phyloP scores from a whole-genome alignment of 2,888 invertebrate species.

The Tenthredo notha region DNA sequence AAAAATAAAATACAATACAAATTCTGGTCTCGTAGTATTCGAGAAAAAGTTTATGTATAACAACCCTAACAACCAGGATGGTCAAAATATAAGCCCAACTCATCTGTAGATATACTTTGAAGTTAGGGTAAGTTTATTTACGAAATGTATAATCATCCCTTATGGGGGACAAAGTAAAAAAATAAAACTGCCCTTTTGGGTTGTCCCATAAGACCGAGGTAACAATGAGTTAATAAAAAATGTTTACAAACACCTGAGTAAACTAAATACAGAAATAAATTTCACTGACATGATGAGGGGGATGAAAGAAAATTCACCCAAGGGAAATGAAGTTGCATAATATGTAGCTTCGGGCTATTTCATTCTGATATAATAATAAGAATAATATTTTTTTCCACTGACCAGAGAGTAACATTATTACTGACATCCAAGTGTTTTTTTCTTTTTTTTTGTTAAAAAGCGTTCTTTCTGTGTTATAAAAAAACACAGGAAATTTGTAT shows the following conservation, averaged over 20 bases:
- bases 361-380: too few relatives aligned
- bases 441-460: neutral
- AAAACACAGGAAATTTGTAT: neutral
- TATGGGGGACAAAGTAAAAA: neutral
- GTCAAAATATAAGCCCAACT: neutral
- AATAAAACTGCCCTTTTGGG: neutral
- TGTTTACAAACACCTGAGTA: neutral
- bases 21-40: neutral
- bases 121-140: neutral
- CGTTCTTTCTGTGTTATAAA: neutral
- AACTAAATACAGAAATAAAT: neutral
- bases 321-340: too few relatives aligned
- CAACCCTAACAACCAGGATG: neutral
- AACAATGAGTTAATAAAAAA: neutral
- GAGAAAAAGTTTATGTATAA: neutral
- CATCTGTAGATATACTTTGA: neutral
- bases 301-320: too few relatives aligned
- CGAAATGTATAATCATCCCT: neutral
- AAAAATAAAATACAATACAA: too few relatives aligned
- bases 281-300: neutral
- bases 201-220: neutral
- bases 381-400: too few relatives aligned
- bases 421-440: too few relatives aligned
- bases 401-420: neutral
- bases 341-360: too few relatives aligned